Percentiles rank a stretch among this genome's conserved stretches.
Conservation (phyloP, 2,888 invertebrate species). For the Agonopterix subpropinquella region DNA sequence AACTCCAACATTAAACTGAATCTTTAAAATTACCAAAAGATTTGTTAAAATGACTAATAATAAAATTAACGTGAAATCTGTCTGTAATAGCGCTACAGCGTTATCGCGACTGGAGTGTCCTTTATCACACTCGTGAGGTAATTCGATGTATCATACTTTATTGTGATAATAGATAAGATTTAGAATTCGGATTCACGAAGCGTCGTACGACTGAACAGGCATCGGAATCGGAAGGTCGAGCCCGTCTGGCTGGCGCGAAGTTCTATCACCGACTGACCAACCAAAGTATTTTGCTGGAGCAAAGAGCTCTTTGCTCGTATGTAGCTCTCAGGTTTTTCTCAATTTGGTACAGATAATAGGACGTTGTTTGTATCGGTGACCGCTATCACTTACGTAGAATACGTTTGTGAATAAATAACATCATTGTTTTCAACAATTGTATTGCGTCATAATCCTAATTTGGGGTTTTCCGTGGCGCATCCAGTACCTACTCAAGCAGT, state of each 20-base stretch:
- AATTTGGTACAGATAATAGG: no score
- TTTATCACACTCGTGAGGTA: conserved; percentile 53
- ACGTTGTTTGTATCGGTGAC: no score
- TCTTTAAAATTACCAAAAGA: conserved; percentile 9
- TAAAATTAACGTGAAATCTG: conserved; percentile 28
- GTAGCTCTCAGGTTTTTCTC: no score
- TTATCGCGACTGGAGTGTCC: conserved; percentile 34
- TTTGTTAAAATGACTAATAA: conserved; percentile 24
- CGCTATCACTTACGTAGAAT: no score
- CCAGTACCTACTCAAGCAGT: no score
- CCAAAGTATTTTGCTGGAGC: not conserved
- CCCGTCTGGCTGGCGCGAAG: conserved; percentile 9
- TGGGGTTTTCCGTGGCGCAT: no score
- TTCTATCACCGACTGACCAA: conserved; percentile 23
- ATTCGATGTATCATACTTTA: conserved; percentile 61
- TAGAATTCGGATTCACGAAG: conserved; percentile 4
- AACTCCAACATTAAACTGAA: not conserved
- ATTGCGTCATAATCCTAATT: no score
- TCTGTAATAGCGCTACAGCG: conserved; percentile 20
- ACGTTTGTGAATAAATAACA: no score
- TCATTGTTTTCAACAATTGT: no score
- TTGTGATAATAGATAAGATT: conserved; percentile 54
- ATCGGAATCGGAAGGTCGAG: conserved; percentile 14
- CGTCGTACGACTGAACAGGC: conserved; percentile 10
- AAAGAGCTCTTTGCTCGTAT: no score